phyloP scores from a whole-genome alignment of 2,113 vertebrate species.

The Jacana jacana region DNA sequence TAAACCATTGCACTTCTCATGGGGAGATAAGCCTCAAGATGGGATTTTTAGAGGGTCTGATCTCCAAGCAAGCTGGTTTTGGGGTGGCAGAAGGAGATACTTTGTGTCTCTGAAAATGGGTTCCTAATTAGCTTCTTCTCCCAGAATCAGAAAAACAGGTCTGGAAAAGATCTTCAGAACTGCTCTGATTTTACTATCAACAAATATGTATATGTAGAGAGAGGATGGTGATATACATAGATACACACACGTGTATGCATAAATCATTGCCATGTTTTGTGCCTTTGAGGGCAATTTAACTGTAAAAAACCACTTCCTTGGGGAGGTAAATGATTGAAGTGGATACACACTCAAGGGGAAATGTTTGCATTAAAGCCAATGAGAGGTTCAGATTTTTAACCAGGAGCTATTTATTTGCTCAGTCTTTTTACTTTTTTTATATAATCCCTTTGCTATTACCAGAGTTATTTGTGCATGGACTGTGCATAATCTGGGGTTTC shows the following conservation, averaged over 20 bases:
- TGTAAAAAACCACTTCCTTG: background rate
- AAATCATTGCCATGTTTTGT: background rate
- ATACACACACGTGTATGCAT: background rate
- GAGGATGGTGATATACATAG: rapidly evolving
- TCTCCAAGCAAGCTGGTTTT: background rate
- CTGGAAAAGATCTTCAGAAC: background rate
- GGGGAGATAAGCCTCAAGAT: background rate
- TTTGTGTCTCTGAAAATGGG: background rate
- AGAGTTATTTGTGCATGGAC: background rate
- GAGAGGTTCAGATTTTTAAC: background rate
- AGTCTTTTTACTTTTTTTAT: background rate
- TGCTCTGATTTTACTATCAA: background rate
- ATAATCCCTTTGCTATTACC: background rate
- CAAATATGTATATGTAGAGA: background rate
- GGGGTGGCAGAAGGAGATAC: background rate
- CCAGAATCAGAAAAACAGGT: background rate
- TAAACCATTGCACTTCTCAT: background rate
- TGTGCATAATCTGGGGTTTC: background rate
- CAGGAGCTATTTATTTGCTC: background rate
- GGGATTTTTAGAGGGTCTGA: background rate
- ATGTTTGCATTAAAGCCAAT: background rate
- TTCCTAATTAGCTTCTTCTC: background rate
- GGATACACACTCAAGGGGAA: background rate
- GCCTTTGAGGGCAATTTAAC: background rate
- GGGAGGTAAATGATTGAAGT: background rate